Base-by-base conservation (phyloP, 1,140 invertebrate species). In the Telenomus remus region DNA sequence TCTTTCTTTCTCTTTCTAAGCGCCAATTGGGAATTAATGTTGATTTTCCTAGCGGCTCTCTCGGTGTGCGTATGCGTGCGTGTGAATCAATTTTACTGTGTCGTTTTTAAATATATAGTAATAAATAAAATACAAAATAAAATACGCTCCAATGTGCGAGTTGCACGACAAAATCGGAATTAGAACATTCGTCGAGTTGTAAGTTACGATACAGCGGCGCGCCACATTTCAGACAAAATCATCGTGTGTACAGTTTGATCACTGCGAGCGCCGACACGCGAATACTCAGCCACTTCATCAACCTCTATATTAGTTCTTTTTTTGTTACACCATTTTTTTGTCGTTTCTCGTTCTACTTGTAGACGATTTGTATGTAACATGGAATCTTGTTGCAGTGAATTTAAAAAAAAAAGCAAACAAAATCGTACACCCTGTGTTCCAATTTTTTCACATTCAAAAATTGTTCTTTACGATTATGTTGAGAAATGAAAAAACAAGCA, bases 51-150 rank as follows among this genome's bases (percentile, higher is more conserved):
- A 46, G 51, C 68, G 68, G 53, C 69, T 72, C 61, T 65, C 59
- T 64, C 69, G 55, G 69, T 73, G 55, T 73, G 61, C 61, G 61
- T 60, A 65, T 59, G 69, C 69, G 69, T 71, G 68, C 68, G 69
- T 72, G 69, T 72, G 54, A 72, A 64, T 59, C 59, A 63, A 71
- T 51, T 64, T 70, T 70, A 70, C 57, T 70, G 66, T 71, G 43
- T 71, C 53, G 53, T 71, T 64, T 71, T 71, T 64, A 64, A 63
- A 61, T 69, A 63, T 51, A 57, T 69, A 64, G 60, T 63, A 53
- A 57, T 63, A 37, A 59, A 59, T 60, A 51, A 66, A 56, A 56
- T 34, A 51, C n/a, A n/a, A n/a, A n/a, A n/a, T n/a, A n/a, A n/a
- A 55, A 69, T 59, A 65, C 33, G 65, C 49, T 69, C 42, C 53